A percentile compares a stretch with the other conserved stretches of the same genome.
Conservation (phyloP, 2,113 vertebrate species). For the Eretmochelys imbricata region DNA sequence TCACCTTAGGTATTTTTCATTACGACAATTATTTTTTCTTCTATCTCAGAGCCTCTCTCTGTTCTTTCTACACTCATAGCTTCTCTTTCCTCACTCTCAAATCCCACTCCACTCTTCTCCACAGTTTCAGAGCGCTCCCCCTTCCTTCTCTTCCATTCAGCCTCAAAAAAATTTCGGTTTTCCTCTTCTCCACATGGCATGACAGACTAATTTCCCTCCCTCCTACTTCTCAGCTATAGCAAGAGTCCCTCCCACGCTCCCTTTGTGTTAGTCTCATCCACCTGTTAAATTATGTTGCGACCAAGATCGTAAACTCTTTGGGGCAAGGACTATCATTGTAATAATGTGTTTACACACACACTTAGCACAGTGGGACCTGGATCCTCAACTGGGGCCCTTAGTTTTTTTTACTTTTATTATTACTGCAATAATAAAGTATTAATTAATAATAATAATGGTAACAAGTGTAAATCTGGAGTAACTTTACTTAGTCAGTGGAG, state of each 20-base stretch:
- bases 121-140: background rate
- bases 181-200: background rate
- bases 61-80: background rate
- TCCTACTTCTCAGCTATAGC: background rate
- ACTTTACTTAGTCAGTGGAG: background rate
- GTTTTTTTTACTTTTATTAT: too few species aligned
- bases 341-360: background rate
- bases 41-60: background rate
- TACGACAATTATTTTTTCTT: background rate
- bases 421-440: background rate
- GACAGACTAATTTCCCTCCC: background rate
- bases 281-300: background rate
- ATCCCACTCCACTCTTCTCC: background rate
- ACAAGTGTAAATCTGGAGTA: background rate
- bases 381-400: background rate
- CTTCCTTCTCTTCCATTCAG: background rate
- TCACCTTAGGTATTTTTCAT: background rate
- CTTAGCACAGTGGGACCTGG: background rate
- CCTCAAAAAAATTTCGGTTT: background rate
- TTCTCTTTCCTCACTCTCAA: background rate
- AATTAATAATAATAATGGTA: background rate
- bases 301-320: background rate
- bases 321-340: background rate
- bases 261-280: background rate
- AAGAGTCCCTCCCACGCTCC: background rate